Evolutionary conservation across 2,888 invertebrate species (phyloP), one percentile per base, ranked within the genome.

Genomic region (Aethes cnicana): DNA sequence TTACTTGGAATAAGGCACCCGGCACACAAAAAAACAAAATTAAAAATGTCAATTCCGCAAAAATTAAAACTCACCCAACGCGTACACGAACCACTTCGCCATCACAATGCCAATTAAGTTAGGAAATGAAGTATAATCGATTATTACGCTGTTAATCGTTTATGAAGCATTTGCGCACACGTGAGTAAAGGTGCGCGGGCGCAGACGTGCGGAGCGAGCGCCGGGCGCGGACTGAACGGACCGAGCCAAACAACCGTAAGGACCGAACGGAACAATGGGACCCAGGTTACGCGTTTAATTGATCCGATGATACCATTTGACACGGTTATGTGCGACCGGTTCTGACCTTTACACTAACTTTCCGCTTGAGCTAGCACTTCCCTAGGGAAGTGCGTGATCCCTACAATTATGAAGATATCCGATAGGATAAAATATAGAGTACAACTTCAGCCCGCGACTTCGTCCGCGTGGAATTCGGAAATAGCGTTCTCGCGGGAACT

Each of bases 191-290:
- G 25, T 42, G 54, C 50, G 54, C 54, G 23, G 14, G 39, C 30
- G 9, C 16, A 6, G 21, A 36, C 43, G 16, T 23, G 49, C 53
- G 25, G 46, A 28, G 53, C 41, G 48, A 25, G 49, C 48, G 46
- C 54, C 7, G 12, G 42, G 55, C 33, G 28, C 28, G 35, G 42
- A 41, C 60, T 60, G 49, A 47, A 39, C 48, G 48, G 55, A 56
- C 53, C 56, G 55, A 60, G 59, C 60, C 25, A 42, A 42, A 53
- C 50, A 41, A 62, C 53, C 55, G 48, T 61, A 52, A 52, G 30
- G 39, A 39, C n/a, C 35, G 43, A 41, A 39, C 47, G 39, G 16
- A n/a, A n/a, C n/a, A n/a, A n/a, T n/a, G n/a, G 43, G 43, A 50
- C 50, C n/a, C n/a, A n/a, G n/a, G n/a, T n/a, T n/a, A n/a, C n/a